A percentile compares a stretch with the other conserved stretches of the same genome.
Evolutionary conservation across 2,888 invertebrate genomes (phyloP).

Genomic region (Apamea epomidion): DNA sequence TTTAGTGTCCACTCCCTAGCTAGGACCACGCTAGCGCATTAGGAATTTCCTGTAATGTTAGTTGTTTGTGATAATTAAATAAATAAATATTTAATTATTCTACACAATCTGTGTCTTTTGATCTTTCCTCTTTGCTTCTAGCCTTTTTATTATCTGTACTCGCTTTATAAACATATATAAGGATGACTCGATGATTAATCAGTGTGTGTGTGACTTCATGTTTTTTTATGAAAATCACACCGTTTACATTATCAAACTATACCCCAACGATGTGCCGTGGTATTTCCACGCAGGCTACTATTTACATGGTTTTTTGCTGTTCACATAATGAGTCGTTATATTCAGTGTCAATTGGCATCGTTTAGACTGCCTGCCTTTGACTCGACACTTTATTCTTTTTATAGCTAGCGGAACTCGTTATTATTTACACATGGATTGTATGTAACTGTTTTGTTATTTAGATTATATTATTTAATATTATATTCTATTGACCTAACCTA

Average conservation of each 20-base stretch:
- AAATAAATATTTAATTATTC: background rate
- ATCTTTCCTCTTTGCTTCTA: background rate
- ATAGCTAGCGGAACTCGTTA: conserved; percentile 2
- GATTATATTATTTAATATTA: background rate
- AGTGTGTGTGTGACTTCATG: background rate
- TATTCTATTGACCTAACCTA: background rate
- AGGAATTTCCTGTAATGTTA: too few relatives aligned
- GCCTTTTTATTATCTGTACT: background rate
- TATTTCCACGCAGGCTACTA: conserved; percentile 16
- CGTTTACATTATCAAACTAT: conserved; percentile 14
- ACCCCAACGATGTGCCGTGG: background rate
- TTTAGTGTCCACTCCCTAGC: background rate
- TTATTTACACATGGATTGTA: background rate
- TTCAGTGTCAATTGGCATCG: conserved; percentile 40
- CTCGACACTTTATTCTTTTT: conserved; percentile 3
- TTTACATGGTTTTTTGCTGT: conserved; percentile 14
- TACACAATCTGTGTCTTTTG: background rate
- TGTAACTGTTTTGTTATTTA: background rate
- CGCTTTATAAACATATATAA: background rate
- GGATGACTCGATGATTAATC: background rate
- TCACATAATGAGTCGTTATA: conserved; percentile 26
- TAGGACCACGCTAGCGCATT: too few relatives aligned
- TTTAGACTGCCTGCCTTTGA: conserved; percentile 6
- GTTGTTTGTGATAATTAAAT: too few relatives aligned
- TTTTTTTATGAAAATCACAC: background rate